Percentiles rank a stretch among this genome's conserved stretches.
These are phyloP conservation scores for Temnothorax curvispinosus DNA, from an alignment of 1,140 invertebrate genomes.

Conservation along the genomic window DNA sequence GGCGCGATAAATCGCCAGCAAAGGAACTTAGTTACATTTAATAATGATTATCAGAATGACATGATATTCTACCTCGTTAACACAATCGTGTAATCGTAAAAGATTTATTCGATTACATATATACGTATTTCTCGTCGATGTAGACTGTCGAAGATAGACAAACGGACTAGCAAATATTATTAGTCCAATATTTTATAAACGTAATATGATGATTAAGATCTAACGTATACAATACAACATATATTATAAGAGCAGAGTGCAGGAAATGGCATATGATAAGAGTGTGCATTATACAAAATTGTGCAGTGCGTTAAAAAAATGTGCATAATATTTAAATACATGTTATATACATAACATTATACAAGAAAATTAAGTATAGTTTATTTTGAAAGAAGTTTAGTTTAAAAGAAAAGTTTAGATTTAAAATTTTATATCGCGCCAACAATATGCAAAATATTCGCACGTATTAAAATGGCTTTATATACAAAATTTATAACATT, in stretches of 20 bases:
- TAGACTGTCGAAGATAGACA: slow-evolving; percentile 31
- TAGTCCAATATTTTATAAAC: background rate
- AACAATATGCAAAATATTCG: slow-evolving; percentile 19
- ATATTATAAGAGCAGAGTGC: background rate
- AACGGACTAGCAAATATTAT: background rate
- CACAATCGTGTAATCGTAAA: slow-evolving; percentile 10
- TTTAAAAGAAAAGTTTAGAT: background rate
- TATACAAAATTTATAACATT: slow-evolving; percentile 40
- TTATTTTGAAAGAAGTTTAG: background rate
- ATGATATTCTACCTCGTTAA: slow-evolving; percentile 36
- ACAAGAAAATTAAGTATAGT: slow-evolving; percentile 20
- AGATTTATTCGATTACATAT: background rate
- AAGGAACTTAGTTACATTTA: slow-evolving; percentile 62
- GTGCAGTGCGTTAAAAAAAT: background rate
- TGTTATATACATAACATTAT: slow-evolving; percentile 4
- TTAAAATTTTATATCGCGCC: slow-evolving; percentile 18
- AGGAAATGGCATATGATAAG: background rate
- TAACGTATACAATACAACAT: background rate
- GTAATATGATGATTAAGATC: background rate
- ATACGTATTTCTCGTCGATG: slow-evolving; percentile 55
- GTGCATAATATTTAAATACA: background rate
- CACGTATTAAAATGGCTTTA: slow-evolving; percentile 25
- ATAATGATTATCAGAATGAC: slow-evolving; percentile 10
- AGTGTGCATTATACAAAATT: background rate
- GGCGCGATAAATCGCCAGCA: slow-evolving; percentile 57